phyloP scores from a whole-genome alignment of 2,797 vertebrate species.

The Okamejei kenojei region DNA sequence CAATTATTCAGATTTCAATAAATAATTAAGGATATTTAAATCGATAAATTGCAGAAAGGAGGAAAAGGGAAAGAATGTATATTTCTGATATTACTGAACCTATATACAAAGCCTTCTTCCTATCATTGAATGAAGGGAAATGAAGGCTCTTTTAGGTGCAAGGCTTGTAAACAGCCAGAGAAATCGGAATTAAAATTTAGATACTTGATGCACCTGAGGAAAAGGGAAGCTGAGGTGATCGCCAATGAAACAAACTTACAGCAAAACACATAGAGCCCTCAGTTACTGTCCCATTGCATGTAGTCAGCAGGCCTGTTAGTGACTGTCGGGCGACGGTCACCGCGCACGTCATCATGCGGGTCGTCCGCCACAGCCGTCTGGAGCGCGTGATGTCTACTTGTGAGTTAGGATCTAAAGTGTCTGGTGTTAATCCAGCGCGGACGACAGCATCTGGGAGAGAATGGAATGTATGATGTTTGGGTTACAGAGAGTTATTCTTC shows the following conservation, averaged over 20 bases:
- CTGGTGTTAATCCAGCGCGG: no score
- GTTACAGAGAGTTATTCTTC: no score
- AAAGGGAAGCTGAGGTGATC: not conserved
- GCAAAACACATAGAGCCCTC: not conserved
- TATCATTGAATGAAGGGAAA: not conserved
- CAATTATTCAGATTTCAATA: conserved; percentile 7
- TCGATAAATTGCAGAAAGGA: not conserved
- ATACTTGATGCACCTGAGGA: not conserved
- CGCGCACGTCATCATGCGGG: no score
- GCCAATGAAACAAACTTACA: not conserved
- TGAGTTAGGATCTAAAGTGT: no score
- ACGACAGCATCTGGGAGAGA: no score
- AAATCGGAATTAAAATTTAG: not conserved
- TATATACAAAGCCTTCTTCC: not conserved
- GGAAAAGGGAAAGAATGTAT: not conserved
- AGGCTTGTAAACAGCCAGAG: not conserved
- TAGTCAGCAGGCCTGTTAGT: no score
- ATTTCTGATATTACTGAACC: not conserved
- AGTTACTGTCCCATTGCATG: no score
- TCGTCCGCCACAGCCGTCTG: no score
- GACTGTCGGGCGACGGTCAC: no score
- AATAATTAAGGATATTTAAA: not conserved
- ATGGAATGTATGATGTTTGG: no score
- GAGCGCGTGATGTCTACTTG: no score
- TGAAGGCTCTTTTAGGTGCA: not conserved